Evolutionary conservation across 2,888 invertebrate species (phyloP).

Genomic region (Lochmaea crataegi): DNA sequence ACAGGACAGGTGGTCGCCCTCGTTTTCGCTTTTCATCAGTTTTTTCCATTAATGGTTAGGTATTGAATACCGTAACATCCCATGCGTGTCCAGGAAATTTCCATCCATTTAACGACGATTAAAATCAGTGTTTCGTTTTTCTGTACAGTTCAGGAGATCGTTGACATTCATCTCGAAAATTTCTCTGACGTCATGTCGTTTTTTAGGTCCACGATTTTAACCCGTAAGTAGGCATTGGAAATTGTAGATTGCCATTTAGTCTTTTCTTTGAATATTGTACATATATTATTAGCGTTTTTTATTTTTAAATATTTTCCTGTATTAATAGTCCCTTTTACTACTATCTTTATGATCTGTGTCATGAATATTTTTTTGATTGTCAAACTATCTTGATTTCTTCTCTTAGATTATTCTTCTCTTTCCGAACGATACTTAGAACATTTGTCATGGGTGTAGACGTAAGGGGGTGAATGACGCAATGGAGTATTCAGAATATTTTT

Average conservation of each 20-base stretch:
- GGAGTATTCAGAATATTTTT: too few relatives aligned
- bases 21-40: slow-evolving; percentile 14
- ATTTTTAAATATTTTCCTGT: neutral
- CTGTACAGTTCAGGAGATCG: neutral
- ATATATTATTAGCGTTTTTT: neutral
- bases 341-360: neutral
- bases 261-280: slow-evolving; percentile 1
- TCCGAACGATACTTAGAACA: neutral
- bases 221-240: slow-evolving; percentile 15
- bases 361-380: neutral
- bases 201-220: neutral
- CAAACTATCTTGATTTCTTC: neutral
- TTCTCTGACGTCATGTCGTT: slow-evolving; percentile 6
- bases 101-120: slow-evolving; percentile 3
- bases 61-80: slow-evolving; percentile 2
- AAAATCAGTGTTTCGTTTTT: neutral
- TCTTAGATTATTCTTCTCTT: neutral
- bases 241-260: slow-evolving; percentile 9
- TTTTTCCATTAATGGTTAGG: slow-evolving; percentile 4
- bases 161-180: slow-evolving; percentile 7
- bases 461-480: neutral
- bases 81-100: slow-evolving; percentile 8
- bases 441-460: neutral
- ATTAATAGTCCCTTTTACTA: neutral
- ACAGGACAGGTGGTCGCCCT: slow-evolving; percentile 14